phyloP scores from a whole-genome alignment of 2,888 invertebrate genomes.

The Asteroscopus sphinx region DNA sequence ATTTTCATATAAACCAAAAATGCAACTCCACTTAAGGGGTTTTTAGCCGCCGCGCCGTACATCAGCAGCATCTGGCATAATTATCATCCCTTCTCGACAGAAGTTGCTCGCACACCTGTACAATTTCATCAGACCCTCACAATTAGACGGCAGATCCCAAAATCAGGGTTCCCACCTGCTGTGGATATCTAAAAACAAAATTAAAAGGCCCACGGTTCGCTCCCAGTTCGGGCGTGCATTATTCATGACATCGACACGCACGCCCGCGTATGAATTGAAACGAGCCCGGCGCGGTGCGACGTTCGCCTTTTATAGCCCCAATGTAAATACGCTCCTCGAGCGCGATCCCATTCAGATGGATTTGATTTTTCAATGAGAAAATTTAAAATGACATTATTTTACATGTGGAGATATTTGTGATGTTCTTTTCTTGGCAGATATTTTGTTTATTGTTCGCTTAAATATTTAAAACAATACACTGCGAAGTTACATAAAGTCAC shows the following conservation, averaged over 20 bases:
- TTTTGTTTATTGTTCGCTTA: neutral
- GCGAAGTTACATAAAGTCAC: neutral
- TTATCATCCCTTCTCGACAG: constrained; percentile 26
- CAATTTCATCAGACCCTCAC: constrained; percentile 35
- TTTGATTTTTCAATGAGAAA: constrained; percentile 58
- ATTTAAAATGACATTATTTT: constrained; percentile 48
- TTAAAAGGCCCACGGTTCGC: constrained; percentile 52
- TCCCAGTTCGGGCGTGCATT: constrained; percentile 60
- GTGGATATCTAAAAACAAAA: constrained; percentile 52
- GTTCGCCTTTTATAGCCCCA: constrained; percentile 64
- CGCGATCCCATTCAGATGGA: constrained; percentile 45
- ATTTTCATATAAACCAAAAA: constrained; percentile 22
- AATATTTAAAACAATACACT: neutral
- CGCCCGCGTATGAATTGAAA: constrained; percentile 72
- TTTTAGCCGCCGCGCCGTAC: constrained; percentile 10
- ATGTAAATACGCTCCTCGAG: constrained; percentile 64
- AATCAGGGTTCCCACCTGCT: constrained; percentile 45
- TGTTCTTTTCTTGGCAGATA: neutral
- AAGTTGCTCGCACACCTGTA: constrained; percentile 27
- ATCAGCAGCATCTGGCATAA: constrained; percentile 28
- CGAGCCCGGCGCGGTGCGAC: constrained; percentile 55
- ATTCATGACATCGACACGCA: constrained; percentile 68
- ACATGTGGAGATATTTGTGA: constrained; percentile 19
- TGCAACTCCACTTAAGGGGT: constrained; percentile 4
- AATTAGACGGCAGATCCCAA: constrained; percentile 28